Base-by-base conservation (phyloP, 1,140 invertebrate genomes). In the Trichonephila clavipes region DNA sequence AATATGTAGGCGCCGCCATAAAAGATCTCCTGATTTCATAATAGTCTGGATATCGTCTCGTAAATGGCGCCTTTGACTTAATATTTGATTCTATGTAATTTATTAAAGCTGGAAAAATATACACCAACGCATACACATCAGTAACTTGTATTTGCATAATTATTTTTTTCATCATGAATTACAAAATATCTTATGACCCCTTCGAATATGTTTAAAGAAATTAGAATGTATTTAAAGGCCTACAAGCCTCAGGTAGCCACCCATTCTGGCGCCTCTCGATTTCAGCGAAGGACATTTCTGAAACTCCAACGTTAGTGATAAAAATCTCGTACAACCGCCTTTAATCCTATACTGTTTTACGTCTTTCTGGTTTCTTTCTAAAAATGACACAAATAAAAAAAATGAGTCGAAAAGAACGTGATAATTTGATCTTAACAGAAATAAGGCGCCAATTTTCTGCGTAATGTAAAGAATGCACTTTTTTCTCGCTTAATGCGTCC, bases 181-280 rank as follows among this genome's bases (percentile, higher is more conserved):
- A 51, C 5, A 12, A 51, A 16, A 77, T 19, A 18, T 14, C 72
- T 34, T 77, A 4, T 16, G 4, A 5, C 1, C 28, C 3, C 34
- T 69, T 77, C 34, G 34, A 77, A 34, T 77, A 34, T 18, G 5
- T 18, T 40, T 40, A 16, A 34, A 19, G 28, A 28, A 21, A 40
- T 77, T 19, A 77, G 18, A 77, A 77, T 77, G 28, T 19, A 5
- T 7, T 77, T 34, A 14, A 34, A 12, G 0, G 21, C 18, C 28
- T 18, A 28, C 28, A 28, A 28, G 2, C 72, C 34, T 34, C 34
- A 14, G 14, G 72, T 16, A 28, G 34, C 72, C 72, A 77, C 72
- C 72, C 34, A 77, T 77, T 34, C 72, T 77, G 72, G 72, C 72
- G 72, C 72, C 72, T 77, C 34, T 1, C 72, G 18, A 77, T 77